Evolutionary conservation across 2,113 vertebrate genomes (phyloP), one percentile per base, ranked within the genome.

Genomic region (Misgurnus anguillicaudatus): DNA sequence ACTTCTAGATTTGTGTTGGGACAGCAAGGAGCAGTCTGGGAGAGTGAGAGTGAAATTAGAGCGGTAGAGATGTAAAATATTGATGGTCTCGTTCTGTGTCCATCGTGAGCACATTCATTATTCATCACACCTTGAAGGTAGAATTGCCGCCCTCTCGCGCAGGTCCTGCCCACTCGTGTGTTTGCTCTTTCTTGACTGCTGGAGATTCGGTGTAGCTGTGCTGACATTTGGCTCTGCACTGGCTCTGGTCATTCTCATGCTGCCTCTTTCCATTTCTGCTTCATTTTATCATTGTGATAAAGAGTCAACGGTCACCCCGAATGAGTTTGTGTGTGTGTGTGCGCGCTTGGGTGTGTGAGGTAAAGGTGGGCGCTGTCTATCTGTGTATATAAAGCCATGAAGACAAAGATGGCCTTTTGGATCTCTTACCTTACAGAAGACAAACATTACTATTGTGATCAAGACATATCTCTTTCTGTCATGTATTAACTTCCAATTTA

Each of bases 121-220:
- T 97, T 96, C 91, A 98, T 95, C 91, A 91, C 92, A 94, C 93
- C 92, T 95, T 91, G 91, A 96, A 95, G 94, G 93, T 94, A 94
- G 91, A 83, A 88, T 88, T 92, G 93, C 89, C 85, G 88, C 90
- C 64, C 85, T 85, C 91, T 90, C 87, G 86, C 87, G 89, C 87
- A 87, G 85, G 89, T 91, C 80, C 88, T 86, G 80, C 87, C 90
- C 90, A 83, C 83, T 89, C 82, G 87, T 84, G 88, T 88, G 84
- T 89, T 88, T 86, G 91, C 80, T 85, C 84, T 82, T 79, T 81
- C 84, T 84, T 82, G 78, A 21, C 80, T 75, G 84, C 48, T 83
- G 80, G 71, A 61, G 78, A 85, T 84, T 85, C 71, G 21, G 31
- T 77, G 77, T 76, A 57, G 63, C 85, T 86, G 69, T 60, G 51